Base-by-base conservation (phyloP, 2,888 invertebrate genomes). In the Adineta ricciae region DNA sequence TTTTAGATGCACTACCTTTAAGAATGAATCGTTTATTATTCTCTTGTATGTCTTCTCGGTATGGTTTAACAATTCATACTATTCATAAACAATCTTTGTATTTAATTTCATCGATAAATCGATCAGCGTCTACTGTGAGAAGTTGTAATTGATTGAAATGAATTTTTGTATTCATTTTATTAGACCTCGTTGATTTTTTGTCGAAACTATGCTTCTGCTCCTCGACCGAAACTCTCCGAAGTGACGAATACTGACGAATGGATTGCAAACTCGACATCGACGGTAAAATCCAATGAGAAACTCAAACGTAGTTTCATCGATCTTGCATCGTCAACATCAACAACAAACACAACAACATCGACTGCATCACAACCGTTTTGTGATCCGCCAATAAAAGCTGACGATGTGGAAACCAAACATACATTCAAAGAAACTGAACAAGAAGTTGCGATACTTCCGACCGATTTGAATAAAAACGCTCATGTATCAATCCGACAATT, bases 391-490 rank as follows among this genome's bases (percentile, higher is more conserved):
- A 41, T 78, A 41, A 78, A 78, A n/a, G 24, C 38, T 24, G 78
- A 78, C n/a, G 41, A 41, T 41, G 16, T 32, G 16, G 32, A 64
- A 32, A 32, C 64, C 27, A 64, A 64, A 36, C 64, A 64, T 64
- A 78, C 78, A 38, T 41, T 78, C n/a, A 78, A 78, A 78, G 78
- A 78, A 78, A 78, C 38, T 41, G 41, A 38, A 78, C 78, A 78
- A 41, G 38, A 78, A 19, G 14, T 78, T 78, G 78, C 41, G 3
- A 78, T 78, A 78, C 41, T 78, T 11, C 41, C 38, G 14, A 9
- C 78, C 38, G 78, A 78, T n/a, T 78, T 78, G 41, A 78, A 78
- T 38, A 38, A 38, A 41, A 41, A 41, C n/a, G 41, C 38, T 41
- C 21, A 41, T 11, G 41, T 78, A 24, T 78, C 78, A 24, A 3